Evolutionary conservation across 2,113 vertebrate species (phyloP), one percentile per base, ranked within the genome.

Genomic region (Plecturocebus donacophilus): DNA sequence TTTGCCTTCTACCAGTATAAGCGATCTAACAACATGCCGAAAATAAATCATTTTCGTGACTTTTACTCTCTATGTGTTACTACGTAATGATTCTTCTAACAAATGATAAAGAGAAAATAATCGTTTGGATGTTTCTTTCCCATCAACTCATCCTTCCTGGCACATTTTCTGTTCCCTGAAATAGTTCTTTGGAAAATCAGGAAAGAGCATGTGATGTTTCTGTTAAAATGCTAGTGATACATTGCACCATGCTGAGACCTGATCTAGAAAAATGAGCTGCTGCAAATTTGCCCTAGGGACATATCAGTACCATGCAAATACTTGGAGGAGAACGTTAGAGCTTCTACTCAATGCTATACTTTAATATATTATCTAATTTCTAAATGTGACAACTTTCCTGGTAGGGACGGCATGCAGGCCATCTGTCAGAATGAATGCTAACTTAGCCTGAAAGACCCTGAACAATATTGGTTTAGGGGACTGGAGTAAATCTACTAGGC

Each of bases 401-500:
- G 21, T 54, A 35, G 71, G 23, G 30, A 71, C 42, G 12, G 71
- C 42, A 64, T 64, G 27, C n/a, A 82, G 45, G 49, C 87, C 13
- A 54, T 79, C 52, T 89, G 66, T 86, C 81, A 92, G 58, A 94
- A 89, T 82, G 82, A 90, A 94, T 42, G 35, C 25, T 91, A 61
- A 61, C 20, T 82, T 71, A 79, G 30, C 32, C 84, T 75, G 70
- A 96, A 85, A 70, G 40, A 77, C 8, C n/a, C 35, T 47, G 47
- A 83, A 45, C 68, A 66, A 40, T 54, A 45, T 61, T 42, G 20
- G 20, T 83, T 77, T 68, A 61, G 79, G 77, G 68, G 8, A 71
- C 54, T 49, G 30, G 38, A 49, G 25, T 87, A 42, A 87, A 40
- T 81, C 4, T 56, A 75, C 11, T 38, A 79, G 56, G 61, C 17